phyloP scores from a whole-genome alignment of 2,888 invertebrate species.

The Neoascia interrupta region DNA sequence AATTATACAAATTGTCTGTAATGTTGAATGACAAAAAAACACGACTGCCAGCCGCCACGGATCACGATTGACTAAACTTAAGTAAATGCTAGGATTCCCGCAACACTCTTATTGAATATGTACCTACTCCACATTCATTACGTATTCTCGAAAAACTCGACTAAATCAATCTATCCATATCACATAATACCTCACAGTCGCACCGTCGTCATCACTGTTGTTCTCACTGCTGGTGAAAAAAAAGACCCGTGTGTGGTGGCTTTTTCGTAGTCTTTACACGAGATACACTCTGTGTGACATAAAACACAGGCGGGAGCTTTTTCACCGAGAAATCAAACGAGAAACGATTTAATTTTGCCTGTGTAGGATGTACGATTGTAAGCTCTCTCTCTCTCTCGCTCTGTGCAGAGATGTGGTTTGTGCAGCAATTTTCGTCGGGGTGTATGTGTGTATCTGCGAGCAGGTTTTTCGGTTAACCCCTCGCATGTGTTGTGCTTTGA shows the following conservation, averaged over 20 bases:
- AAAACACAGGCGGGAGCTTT: no score
- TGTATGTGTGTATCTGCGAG: no score
- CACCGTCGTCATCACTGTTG: conserved; percentile 63
- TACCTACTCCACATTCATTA: conserved; percentile 68
- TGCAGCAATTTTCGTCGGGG: not conserved
- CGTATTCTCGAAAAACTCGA: conserved; percentile 68
- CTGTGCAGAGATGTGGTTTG: no score
- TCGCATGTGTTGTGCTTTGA: conserved; percentile 34
- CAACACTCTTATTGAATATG: conserved; percentile 70
- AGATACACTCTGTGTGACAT: no score
- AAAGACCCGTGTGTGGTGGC: conserved; percentile 53
- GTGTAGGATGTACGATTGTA: no score
- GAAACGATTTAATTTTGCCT: conserved; percentile 21
- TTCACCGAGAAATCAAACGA: conserved; percentile 50
- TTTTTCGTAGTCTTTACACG: conserved; percentile 46
- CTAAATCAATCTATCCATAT: conserved; percentile 65
- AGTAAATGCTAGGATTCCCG: conserved; percentile 78
- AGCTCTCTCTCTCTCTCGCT: no score
- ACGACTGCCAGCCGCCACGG: conserved; percentile 80
- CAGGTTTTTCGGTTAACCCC: no score
- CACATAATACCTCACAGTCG: conserved; percentile 69
- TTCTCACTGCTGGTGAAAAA: conserved; percentile 51
- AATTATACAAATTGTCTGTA: no score
- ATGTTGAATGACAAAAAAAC: conserved; percentile 76
- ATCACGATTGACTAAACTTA: conserved; percentile 80